Conservation (phyloP, 2,888 invertebrate species). For the Tetheella fluctuosa region DNA sequence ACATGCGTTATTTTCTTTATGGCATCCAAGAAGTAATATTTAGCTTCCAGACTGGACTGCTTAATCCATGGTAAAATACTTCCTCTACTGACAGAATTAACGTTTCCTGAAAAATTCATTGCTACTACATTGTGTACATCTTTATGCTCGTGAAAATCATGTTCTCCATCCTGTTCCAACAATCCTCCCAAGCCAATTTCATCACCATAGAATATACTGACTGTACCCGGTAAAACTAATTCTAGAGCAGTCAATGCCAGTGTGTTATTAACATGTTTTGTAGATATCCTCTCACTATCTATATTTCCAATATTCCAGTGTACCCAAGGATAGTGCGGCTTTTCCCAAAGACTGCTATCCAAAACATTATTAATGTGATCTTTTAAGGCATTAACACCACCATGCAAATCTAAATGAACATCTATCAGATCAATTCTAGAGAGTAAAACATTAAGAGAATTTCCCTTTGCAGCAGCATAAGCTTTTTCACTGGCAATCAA, state of each 20-base stretch:
- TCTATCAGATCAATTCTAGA: slow-evolving; percentile 89
- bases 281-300: slow-evolving; percentile 84
- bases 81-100: slow-evolving; percentile 54
- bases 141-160: slow-evolving; percentile 83
- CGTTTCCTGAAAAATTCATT: slow-evolving; percentile 86
- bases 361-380: slow-evolving; percentile 84
- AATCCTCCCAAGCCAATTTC: slow-evolving; percentile 90
- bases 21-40: slow-evolving; percentile 79
- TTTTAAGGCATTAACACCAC: slow-evolving; percentile 84
- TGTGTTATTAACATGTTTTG: slow-evolving; percentile 85
- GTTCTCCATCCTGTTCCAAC: slow-evolving; percentile 75
- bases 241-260: slow-evolving; percentile 89
- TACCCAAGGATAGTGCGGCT: slow-evolving; percentile 89
- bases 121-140: slow-evolving; percentile 88
- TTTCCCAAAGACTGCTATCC: slow-evolving; percentile 84
- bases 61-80: slow-evolving; percentile 87
- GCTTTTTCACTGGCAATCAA: slow-evolving; percentile 87
- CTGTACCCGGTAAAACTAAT: slow-evolving; percentile 92
- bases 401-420: slow-evolving; percentile 84
- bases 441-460: slow-evolving; percentile 85
- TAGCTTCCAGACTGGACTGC: slow-evolving; percentile 74
- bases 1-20: slow-evolving; percentile 85
- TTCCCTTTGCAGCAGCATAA: slow-evolving; percentile 70
- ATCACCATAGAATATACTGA: slow-evolving; percentile 95
- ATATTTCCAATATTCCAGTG: slow-evolving; percentile 91